Evolutionary conservation across 1,140 invertebrate species (phyloP).

Genomic region (Oreohelix idahoensis): DNA sequence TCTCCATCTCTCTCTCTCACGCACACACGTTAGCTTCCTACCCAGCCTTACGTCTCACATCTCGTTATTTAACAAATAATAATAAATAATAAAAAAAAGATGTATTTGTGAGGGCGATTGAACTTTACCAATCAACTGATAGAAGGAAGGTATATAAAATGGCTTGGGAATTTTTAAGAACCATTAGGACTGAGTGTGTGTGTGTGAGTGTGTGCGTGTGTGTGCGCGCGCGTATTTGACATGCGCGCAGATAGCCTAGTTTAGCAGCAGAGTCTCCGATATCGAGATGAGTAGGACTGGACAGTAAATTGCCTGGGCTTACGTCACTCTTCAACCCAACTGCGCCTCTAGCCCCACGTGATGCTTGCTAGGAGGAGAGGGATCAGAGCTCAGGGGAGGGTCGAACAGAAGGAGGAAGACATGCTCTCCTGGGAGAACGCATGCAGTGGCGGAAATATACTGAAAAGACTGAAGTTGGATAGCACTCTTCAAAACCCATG

Average conservation of each 20-base stretch:
- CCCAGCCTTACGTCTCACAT: too few relatives aligned
- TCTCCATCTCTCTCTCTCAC: not conserved
- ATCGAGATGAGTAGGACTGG: constrained; percentile 10
- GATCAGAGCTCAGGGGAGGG: not conserved
- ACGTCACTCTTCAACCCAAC: not conserved
- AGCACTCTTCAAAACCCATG: not conserved
- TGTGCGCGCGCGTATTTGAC: not conserved
- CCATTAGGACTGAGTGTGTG: not conserved
- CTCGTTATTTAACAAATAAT: too few relatives aligned
- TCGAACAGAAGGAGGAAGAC: not conserved
- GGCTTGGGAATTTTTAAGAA: not conserved
- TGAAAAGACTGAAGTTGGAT: not conserved
- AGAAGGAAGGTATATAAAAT: not conserved
- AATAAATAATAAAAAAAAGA: too few relatives aligned
- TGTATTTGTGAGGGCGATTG: too few relatives aligned
- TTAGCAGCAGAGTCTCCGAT: not conserved
- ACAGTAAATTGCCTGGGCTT: constrained; percentile 19
- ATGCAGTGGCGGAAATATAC: not conserved
- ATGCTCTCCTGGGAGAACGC: not conserved
- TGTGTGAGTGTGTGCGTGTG: not conserved
- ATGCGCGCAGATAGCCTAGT: not conserved
- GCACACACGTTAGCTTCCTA: not conserved
- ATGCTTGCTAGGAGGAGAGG: not conserved
- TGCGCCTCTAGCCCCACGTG: constrained; percentile 1
- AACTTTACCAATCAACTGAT: not conserved